These are phyloP conservation scores for Falcaria lacertinaria DNA, from an alignment of 2,888 invertebrate species.

Conservation along the genomic window DNA sequence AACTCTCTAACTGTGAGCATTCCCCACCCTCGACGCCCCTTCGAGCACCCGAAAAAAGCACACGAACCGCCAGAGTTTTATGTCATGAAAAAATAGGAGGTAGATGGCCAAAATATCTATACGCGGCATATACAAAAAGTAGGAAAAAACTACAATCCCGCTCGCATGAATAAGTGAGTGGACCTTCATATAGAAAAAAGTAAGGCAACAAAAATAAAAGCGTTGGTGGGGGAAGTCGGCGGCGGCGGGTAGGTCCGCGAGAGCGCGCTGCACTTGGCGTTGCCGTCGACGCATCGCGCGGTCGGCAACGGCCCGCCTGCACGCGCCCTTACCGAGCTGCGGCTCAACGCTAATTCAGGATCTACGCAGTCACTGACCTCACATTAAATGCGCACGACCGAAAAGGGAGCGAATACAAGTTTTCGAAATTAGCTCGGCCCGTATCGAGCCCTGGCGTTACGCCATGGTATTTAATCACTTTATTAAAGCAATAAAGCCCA, in stretches of 20 bases:
- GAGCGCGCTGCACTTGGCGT: not conserved
- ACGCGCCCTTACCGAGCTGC: conserved; percentile 10
- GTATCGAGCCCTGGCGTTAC: conserved; percentile 47
- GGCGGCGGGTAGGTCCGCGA: not conserved
- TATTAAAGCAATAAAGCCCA: conserved; percentile 60
- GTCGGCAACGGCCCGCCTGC: conserved; percentile 2
- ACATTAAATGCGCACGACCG: conserved; percentile 32
- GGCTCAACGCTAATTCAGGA: conserved; percentile 28
- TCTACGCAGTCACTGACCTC: conserved; percentile 38
- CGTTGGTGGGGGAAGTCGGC: conserved; percentile 28
- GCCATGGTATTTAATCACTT: conserved; percentile 67
- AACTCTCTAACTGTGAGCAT: conserved; percentile 78
- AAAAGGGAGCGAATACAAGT: conserved; percentile 43
- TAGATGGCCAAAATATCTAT: conserved; percentile 77
- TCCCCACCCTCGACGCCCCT: conserved; percentile 44
- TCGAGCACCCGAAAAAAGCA: conserved; percentile 71
- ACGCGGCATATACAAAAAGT: conserved; percentile 68
- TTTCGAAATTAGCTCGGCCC: conserved; percentile 58
- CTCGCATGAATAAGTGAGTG: conserved; percentile 77
- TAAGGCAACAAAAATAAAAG: conserved; percentile 59
- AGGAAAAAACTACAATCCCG: conserved; percentile 73
- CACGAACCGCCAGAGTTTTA: conserved; percentile 73
- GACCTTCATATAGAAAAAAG: conserved; percentile 73
- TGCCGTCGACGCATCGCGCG: not conserved
- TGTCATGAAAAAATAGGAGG: conserved; percentile 76